phyloP scores from a whole-genome alignment of 1,140 invertebrate species.

The Caerostris extrusa region DNA sequence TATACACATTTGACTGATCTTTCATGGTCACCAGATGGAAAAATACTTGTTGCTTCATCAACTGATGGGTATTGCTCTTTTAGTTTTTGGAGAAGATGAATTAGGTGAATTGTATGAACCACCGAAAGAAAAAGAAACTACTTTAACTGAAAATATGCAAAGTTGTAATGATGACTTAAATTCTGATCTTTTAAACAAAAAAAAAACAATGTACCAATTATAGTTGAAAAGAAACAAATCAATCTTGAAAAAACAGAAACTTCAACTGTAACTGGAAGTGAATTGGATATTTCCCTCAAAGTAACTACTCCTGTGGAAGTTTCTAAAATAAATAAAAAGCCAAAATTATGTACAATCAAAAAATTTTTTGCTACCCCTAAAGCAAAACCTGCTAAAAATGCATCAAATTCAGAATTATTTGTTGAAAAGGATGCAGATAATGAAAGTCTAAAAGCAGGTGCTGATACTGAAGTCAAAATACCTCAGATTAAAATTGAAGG shows the following conservation, averaged over 20 bases:
- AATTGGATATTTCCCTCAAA: background rate
- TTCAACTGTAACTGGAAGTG: background rate
- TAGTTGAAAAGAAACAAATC: background rate
- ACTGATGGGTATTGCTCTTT: slow-evolving; percentile 97
- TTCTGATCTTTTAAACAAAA: slow-evolving; percentile 5
- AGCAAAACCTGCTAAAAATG: background rate
- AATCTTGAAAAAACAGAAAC: background rate
- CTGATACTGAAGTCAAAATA: background rate
- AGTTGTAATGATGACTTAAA: background rate
- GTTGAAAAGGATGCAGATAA: background rate
- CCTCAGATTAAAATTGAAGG: background rate
- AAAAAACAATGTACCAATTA: background rate
- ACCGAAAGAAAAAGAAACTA: background rate
- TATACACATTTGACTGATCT: slow-evolving; percentile 96
- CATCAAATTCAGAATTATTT: background rate
- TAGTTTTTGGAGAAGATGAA: slow-evolving; percentile 91
- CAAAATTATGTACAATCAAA: slow-evolving; percentile 58
- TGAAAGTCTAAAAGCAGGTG: background rate
- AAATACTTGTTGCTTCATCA: slow-evolving; percentile 91
- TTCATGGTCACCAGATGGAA: slow-evolving; percentile 94
- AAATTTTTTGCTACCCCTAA: slow-evolving; percentile 65
- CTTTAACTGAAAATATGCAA: background rate
- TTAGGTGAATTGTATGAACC: slow-evolving; percentile 84
- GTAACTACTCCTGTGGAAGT: background rate
- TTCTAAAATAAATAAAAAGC: slow-evolving; percentile 13